Base-by-base conservation (phyloP, 2,797 vertebrate species). In the Tragopan temminckii region DNA sequence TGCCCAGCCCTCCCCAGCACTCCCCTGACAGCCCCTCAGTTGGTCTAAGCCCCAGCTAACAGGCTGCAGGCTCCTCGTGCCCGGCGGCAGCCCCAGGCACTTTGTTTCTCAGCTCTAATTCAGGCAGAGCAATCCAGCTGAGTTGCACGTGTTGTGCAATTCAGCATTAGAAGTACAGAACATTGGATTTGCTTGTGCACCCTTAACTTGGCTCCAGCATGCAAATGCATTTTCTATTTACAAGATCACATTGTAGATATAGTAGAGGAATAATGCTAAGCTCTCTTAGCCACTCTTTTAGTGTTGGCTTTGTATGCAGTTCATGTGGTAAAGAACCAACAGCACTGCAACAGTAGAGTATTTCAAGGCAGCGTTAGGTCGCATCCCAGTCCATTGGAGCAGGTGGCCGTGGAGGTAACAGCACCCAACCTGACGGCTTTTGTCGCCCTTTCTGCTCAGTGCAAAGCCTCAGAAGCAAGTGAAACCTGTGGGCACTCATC, bases 281-380 rank as follows among this genome's bases (percentile, higher is more conserved):
- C 23, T 8, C 27, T 20, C 61, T 5, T 25, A 45, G 62, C 12
- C 58, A 3, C 63, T 50, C 64, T 9, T 25, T 24, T 11, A 1
- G 5, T 20, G 0, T 1, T 14, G 63, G 1, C 35, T 31, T 25
- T 5, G 13, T 4, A 31, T 13, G 52, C n/a, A 7, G n/a, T 3
- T 20, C 5, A 1, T 20, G 18, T n/a, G 10, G 2, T 1, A 3
- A 13, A 21, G 40, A 38, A 1, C 7, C 50, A 7, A 17, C 2
- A 13, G 19, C 66, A 23, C 0, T 43, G 72, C 13, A 63, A 9
- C 4, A 1, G 7, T 27, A 31, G 62, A 58, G 11, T 13, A 16
- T 18, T 15, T 52, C 8, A 7, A 2, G 29, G 89, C 8, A 74
- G 5, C 2, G 0, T n/a, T 2, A 36, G 31, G 14, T 3, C 15